Evolutionary conservation across 2,113 vertebrate genomes (phyloP).

Genomic region (Solea senegalensis): DNA sequence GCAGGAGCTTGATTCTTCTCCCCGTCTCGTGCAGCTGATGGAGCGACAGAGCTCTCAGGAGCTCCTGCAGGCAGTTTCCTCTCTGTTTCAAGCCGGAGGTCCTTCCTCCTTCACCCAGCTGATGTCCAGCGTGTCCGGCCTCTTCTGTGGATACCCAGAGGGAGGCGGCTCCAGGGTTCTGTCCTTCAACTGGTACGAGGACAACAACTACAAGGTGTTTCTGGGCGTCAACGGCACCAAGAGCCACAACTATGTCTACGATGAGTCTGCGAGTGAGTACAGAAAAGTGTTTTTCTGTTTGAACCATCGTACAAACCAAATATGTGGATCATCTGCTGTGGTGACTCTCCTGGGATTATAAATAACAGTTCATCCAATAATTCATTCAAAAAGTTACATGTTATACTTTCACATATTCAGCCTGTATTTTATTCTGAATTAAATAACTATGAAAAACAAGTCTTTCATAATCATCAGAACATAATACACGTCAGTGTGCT

Average conservation of each 20-base stretch:
- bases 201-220: slow-evolving; percentile 98
- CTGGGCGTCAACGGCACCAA: slow-evolving; percentile 90
- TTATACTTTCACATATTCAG: too few species aligned
- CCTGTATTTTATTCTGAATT: too few species aligned
- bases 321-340: too few species aligned
- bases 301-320: too few species aligned
- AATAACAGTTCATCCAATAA: too few species aligned
- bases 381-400: too few species aligned
- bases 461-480: too few species aligned
- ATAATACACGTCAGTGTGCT: too few species aligned
- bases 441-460: too few species aligned
- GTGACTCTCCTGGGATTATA: too few species aligned
- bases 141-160: slow-evolving; percentile 94
- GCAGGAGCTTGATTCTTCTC: not conserved
- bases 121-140: slow-evolving; percentile 82
- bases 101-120: slow-evolving; percentile 83
- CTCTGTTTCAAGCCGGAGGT: slow-evolving; percentile 79
- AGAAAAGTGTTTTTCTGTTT: too few species aligned
- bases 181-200: slow-evolving; percentile 99
- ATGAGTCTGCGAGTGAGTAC: slow-evolving; percentile 90
- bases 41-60: slow-evolving; percentile 82
- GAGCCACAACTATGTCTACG: slow-evolving; percentile 86
- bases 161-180: slow-evolving; percentile 89
- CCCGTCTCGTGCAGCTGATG: slow-evolving; percentile 78
- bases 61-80: slow-evolving; percentile 79